Evolutionary conservation across 2,888 invertebrate genomes (phyloP).

Genomic region (Embidobia sp.): DNA sequence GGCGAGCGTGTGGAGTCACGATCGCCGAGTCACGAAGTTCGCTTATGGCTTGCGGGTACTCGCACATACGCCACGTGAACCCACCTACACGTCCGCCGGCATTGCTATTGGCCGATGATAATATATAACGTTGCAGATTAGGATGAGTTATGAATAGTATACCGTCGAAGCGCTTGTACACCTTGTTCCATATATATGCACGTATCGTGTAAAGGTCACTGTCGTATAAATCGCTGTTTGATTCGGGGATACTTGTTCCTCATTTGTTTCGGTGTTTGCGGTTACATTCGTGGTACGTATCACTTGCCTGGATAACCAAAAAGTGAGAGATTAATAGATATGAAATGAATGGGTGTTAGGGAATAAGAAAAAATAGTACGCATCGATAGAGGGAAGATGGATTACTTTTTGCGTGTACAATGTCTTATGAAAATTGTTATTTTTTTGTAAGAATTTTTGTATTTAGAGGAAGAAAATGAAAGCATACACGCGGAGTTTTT

Average conservation of each 20-base stretch:
- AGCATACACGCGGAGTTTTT: no score
- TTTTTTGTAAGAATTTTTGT: no score
- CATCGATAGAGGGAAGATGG: no score
- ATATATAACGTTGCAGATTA: slow-evolving; percentile 63
- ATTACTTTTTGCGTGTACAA: no score
- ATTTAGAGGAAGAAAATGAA: no score
- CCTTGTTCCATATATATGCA: slow-evolving; percentile 32
- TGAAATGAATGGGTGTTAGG: no score
- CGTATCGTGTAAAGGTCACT: slow-evolving; percentile 38
- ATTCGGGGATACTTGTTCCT: slow-evolving; percentile 43
- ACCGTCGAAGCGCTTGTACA: slow-evolving; percentile 46
- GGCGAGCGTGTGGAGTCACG: slow-evolving; percentile 62
- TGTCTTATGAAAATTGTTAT: no score
- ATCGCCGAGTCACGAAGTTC: slow-evolving; percentile 63
- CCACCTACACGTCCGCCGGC: slow-evolving; percentile 36
- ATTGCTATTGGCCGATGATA: slow-evolving; percentile 43
- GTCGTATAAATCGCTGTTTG: slow-evolving; percentile 14
- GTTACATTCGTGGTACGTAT: not conserved
- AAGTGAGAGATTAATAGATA: no score
- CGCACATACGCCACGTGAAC: slow-evolving; percentile 33
- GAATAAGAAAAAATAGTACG: no score
- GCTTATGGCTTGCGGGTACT: slow-evolving; percentile 41
- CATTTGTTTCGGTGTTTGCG: slow-evolving; percentile 27
- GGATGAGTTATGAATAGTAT: slow-evolving; percentile 60
- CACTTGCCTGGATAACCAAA: no score